These are phyloP conservation scores for Oegoconia quadripuncta DNA, from an alignment of 2,888 invertebrate species.

Conservation along the genomic window DNA sequence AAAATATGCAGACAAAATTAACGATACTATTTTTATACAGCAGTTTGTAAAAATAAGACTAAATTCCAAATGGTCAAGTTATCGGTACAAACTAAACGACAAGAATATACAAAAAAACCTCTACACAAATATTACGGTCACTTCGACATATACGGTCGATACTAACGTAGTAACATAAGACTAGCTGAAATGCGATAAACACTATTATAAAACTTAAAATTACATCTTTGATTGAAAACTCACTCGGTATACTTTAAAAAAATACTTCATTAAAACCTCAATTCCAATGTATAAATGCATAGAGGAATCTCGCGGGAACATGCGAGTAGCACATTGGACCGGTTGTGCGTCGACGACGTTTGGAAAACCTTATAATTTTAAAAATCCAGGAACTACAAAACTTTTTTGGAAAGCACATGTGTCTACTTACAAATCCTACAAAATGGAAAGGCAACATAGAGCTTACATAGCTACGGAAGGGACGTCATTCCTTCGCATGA, in stretches of 20 bases:
- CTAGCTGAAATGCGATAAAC: slow-evolving; percentile 78
- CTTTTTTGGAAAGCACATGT: slow-evolving; percentile 51
- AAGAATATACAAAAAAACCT: slow-evolving; percentile 68
- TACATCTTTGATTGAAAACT: slow-evolving; percentile 78
- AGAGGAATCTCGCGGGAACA: slow-evolving; percentile 52
- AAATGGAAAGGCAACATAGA: slow-evolving; percentile 38
- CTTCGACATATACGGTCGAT: slow-evolving; percentile 60
- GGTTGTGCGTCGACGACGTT: slow-evolving; percentile 30
- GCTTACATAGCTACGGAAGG: slow-evolving; percentile 46
- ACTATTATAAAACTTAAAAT: slow-evolving; percentile 73
- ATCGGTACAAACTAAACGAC: slow-evolving; percentile 58
- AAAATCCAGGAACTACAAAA: slow-evolving; percentile 64
- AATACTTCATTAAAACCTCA: slow-evolving; percentile 63
- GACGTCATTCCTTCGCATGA: slow-evolving; percentile 33
- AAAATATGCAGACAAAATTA: slow-evolving; percentile 73
- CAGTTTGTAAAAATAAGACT: slow-evolving; percentile 52
- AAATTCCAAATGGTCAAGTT: slow-evolving; percentile 48
- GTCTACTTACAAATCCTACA: slow-evolving; percentile 31
- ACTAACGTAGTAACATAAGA: slow-evolving; percentile 74
- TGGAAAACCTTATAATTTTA: slow-evolving; percentile 27
- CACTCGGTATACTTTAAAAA: slow-evolving; percentile 67
- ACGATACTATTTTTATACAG: slow-evolving; percentile 62
- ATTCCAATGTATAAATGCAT: slow-evolving; percentile 62
- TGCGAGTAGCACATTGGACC: slow-evolving; percentile 45
- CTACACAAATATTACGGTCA: slow-evolving; percentile 56